Evolutionary conservation across 2,888 invertebrate genomes (phyloP), one percentile per base, ranked within the genome.

Genomic region (Ophioninae sp.): DNA sequence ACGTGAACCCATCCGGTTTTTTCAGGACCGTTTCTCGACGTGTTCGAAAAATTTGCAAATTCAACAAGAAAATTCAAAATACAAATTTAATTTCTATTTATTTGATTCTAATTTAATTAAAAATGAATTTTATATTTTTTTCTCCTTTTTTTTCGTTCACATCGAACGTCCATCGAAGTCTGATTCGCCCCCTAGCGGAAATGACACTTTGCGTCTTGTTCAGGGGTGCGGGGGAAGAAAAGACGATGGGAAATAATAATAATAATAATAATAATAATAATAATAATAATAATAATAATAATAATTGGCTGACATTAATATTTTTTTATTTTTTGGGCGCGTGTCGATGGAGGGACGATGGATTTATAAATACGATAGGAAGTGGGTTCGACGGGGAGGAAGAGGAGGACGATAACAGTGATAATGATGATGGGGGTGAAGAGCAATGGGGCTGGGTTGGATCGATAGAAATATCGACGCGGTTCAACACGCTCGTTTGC

Each of bases 391-490:
- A 44, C 51, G 44, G 20, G 58, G 67, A 37, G 61, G 5, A 63
- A 69, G 44, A 63, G 20, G 63, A 67, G 13, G 17, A 7, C 23
- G 59, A 59, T 72, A 59, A 41, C 79, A 56, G 51, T 56, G 64
- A 75, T 56, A 68, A 75, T 69, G 68, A 59, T 67, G 51, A 69
- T n/a, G 22, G 58, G 20, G 72, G 51, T 17, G 51, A 71, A 65
- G 78, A 59, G 23, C 23, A 37, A 37, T 20, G 7, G 56, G 39
- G 56, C 67, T 76, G 20, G 39, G 67, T 73, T 76, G 61, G 64
- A 65, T 78, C 72, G 78, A 78, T 81, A 67, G 77, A 85, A 74
- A 75, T 80, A 85, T 78, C 78, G 78, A 67, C 44, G 39, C 56
- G 61, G 59, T 23, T 44, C 59, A 30, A 59, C 59, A 44, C 13